Evolutionary conservation across 2,797 vertebrate genomes (phyloP).

Genomic region (Chloroceryle amazona): DNA sequence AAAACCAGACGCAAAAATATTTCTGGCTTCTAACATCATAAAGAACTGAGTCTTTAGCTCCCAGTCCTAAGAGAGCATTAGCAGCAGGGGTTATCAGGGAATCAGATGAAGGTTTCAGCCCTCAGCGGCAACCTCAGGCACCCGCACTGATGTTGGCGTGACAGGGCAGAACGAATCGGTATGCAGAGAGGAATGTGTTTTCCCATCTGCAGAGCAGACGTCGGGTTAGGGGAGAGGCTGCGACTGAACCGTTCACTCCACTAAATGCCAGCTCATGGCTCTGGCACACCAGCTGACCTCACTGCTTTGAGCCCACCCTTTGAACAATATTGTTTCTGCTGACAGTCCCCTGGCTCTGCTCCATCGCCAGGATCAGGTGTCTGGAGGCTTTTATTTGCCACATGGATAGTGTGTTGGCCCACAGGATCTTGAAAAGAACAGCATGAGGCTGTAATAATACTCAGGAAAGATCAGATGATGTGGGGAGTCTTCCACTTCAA

Average conservation of each 20-base stretch:
- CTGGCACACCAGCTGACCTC: slow-evolving; percentile 4
- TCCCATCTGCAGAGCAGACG: slow-evolving; percentile 38
- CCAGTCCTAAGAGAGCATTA: background rate
- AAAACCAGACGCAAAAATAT: slow-evolving; percentile 15
- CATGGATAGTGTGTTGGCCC: background rate
- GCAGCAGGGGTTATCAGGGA: background rate
- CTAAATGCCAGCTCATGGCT: slow-evolving; percentile 25
- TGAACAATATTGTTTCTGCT: background rate
- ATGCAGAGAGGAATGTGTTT: background rate
- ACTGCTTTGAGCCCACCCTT: background rate
- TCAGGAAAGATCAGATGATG: background rate
- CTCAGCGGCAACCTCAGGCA: background rate
- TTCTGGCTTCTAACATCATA: background rate
- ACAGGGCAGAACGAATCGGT: background rate
- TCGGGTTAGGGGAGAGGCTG: background rate
- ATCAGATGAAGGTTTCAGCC: background rate
- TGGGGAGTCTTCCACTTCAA: background rate
- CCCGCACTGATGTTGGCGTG: background rate
- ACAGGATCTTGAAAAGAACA: background rate
- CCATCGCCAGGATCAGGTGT: background rate
- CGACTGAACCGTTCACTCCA: background rate
- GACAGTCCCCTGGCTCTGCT: background rate
- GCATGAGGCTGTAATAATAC: background rate
- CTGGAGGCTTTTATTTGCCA: slow-evolving; percentile 11
- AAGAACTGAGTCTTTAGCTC: background rate